Conservation (phyloP, 2,113 vertebrate species). For the Mesembrinibis cayennensis region DNA sequence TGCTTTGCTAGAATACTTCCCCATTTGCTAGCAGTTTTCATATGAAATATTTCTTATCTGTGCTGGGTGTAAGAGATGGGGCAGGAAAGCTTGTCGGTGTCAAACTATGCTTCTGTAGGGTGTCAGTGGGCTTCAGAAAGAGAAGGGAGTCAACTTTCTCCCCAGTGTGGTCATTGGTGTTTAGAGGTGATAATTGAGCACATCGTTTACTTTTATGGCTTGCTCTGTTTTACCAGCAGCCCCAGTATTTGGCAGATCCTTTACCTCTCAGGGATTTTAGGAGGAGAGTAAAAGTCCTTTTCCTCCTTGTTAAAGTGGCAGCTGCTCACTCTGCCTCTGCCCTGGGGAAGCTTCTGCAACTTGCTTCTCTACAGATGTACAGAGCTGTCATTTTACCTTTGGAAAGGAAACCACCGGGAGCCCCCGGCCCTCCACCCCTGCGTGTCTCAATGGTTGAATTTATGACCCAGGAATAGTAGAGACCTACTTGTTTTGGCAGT, state of each 20-base stretch:
- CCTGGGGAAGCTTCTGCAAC: not conserved
- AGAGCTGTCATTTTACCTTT: not conserved
- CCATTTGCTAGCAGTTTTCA: not conserved
- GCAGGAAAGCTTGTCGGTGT: not conserved
- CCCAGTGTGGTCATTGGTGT: not conserved
- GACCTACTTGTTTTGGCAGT: not conserved
- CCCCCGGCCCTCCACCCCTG: fast-evolving
- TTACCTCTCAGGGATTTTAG: not conserved
- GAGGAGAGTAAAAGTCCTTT: not conserved
- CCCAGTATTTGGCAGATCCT: not conserved
- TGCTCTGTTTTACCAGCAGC: not conserved
- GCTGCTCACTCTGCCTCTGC: not conserved
- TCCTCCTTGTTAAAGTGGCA: not conserved
- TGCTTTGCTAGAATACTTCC: not conserved
- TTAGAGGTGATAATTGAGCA: not conserved
- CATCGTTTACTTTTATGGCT: not conserved
- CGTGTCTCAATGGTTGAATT: not conserved
- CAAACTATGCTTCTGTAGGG: not conserved
- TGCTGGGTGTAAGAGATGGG: not conserved
- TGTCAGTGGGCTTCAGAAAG: not conserved
- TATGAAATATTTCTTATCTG: not conserved
- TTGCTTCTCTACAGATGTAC: not conserved
- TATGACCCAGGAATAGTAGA: not conserved
- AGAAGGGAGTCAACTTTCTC: not conserved
- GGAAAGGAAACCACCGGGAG: not conserved